These are phyloP conservation scores for Drosophila subsilvestris DNA, from an alignment of 2,888 invertebrate species.

Conservation along the genomic window DNA sequence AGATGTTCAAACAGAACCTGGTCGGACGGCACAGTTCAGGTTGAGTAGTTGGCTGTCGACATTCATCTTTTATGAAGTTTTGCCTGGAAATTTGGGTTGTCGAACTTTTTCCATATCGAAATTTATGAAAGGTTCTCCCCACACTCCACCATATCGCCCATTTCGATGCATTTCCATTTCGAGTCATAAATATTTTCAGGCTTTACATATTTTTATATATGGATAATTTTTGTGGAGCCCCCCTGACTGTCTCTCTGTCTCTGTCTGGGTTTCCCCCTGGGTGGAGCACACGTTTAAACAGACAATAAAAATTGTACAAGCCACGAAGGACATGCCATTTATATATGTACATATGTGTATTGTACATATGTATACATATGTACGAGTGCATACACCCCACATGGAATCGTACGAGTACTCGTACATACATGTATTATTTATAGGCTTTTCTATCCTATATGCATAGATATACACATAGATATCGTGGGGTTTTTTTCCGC, in stretches of 20 bases:
- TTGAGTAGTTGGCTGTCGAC: neutral
- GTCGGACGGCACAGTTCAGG: neutral
- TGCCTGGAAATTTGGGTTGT: constrained; percentile 2
- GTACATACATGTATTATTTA: constrained; percentile 35
- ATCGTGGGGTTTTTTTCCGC: constrained; percentile 16
- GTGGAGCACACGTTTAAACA: constrained; percentile 4
- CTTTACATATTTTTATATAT: neutral
- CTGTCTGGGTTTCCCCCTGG: neutral
- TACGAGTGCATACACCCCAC: neutral
- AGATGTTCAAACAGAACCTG: neutral
- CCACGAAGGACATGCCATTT: constrained; percentile 16
- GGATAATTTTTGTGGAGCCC: neutral
- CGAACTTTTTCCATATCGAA: constrained; percentile 41
- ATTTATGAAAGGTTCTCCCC: constrained; percentile 27
- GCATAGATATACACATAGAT: neutral
- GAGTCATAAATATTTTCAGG: constrained; percentile 36
- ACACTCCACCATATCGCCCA: neutral
- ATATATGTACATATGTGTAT: neutral
- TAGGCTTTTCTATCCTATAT: constrained; percentile 18
- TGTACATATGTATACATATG: neutral
- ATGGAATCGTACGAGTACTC: neutral
- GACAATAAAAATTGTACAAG: constrained; percentile 10
- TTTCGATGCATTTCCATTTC: constrained; percentile 36
- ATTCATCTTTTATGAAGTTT: constrained; percentile 36
- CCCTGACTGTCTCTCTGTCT: neutral